phyloP scores from a whole-genome alignment of 2,113 vertebrate genomes.

The Micronycteris hirsuta region DNA sequence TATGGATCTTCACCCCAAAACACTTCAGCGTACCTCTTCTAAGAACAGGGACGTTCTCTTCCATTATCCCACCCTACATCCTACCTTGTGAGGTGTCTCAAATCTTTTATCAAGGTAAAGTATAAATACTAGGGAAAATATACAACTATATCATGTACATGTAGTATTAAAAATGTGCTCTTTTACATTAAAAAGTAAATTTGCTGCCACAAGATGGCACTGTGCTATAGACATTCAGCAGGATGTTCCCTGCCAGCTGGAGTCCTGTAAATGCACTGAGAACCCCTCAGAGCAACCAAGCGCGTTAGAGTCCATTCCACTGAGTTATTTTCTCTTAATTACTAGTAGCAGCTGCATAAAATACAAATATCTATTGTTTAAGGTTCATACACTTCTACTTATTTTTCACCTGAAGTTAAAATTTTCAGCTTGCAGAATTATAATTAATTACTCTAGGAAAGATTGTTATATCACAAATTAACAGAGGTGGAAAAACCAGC shows the following conservation, averaged over 20 bases:
- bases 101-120: background rate
- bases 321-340: slow-evolving; percentile 59
- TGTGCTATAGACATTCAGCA: slow-evolving; percentile 51
- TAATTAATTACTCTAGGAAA: slow-evolving; percentile 39
- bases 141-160: background rate
- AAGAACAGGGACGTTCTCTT: background rate
- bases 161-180: background rate
- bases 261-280: background rate
- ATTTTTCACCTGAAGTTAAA: slow-evolving; percentile 37
- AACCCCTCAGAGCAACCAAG: background rate
- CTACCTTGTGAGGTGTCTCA: background rate
- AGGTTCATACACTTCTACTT: slow-evolving; percentile 30
- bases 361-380: slow-evolving; percentile 56
- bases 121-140: background rate
- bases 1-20: background rate
- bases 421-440: slow-evolving; percentile 32
- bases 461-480: slow-evolving; percentile 43
- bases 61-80: background rate
- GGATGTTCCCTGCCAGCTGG: background rate
- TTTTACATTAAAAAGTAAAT: background rate
- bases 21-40: background rate
- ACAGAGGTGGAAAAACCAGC: background rate
- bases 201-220: slow-evolving; percentile 71
- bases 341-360: slow-evolving; percentile 43
- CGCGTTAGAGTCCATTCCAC: background rate